Evolutionary conservation across 2,888 invertebrate species (phyloP).

Genomic region (Psylliodes chrysocephalus): DNA sequence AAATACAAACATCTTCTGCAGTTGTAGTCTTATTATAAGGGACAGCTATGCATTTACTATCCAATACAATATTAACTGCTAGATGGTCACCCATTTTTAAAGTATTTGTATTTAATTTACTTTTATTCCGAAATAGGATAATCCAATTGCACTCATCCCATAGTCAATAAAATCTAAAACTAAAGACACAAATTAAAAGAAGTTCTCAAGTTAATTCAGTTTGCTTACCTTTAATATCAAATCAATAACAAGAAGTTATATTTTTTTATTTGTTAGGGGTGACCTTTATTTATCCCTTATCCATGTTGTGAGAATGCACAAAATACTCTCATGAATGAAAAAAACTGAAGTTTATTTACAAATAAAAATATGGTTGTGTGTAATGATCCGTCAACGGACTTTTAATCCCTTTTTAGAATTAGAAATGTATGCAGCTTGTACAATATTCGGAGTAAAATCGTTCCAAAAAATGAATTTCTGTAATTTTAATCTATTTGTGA

Average conservation of each 20-base stretch:
- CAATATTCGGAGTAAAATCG: too few relatives aligned
- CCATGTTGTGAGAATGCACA: too few relatives aligned
- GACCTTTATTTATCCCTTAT: constrained; percentile 12
- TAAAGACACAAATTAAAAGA: background rate
- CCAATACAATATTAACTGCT: constrained; percentile 41
- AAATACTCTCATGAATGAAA: too few relatives aligned
- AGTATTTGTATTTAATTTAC: too few relatives aligned
- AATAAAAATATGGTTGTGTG: constrained; percentile 1
- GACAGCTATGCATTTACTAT: constrained; percentile 44
- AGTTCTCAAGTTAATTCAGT: background rate
- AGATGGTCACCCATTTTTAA: constrained; percentile 37
- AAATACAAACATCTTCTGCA: constrained; percentile 78
- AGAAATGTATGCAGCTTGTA: too few relatives aligned
- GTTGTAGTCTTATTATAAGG: constrained; percentile 58
- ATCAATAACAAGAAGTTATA: background rate
- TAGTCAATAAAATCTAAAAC: background rate
- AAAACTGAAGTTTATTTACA: constrained; percentile 8
- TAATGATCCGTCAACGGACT: background rate
- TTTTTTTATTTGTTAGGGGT: background rate
- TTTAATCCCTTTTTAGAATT: too few relatives aligned
- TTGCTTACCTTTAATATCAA: background rate
- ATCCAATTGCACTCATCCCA: too few relatives aligned
- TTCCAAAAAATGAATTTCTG: too few relatives aligned
- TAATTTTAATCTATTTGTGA: too few relatives aligned
- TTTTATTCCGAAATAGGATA: background rate